Evolutionary conservation across 2,113 vertebrate species (phyloP).

Genomic region (Sander lucioperca): DNA sequence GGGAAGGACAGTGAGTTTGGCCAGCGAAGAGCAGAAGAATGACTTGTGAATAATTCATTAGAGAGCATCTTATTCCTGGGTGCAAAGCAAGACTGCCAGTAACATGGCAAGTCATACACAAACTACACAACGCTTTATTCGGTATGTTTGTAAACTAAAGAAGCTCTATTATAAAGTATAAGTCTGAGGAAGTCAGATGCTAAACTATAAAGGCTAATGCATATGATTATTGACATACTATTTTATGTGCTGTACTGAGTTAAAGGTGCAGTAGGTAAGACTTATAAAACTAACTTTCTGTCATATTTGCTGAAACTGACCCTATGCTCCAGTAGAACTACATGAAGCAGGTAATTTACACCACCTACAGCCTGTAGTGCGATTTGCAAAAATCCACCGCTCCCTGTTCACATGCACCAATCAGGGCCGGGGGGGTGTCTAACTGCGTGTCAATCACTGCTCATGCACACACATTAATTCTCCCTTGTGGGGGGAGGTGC

Average conservation of each 20-base stretch:
- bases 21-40: slow-evolving; percentile 33
- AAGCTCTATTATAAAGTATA: background rate
- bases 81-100: slow-evolving; percentile 34
- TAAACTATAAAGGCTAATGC: background rate
- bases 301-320: too few species aligned
- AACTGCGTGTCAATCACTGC: too few species aligned
- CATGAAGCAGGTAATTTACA: too few species aligned
- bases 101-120: background rate
- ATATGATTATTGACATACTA: background rate
- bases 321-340: too few species aligned
- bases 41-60: slow-evolving; percentile 66
- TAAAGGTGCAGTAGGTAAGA: too few species aligned
- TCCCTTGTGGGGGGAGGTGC: too few species aligned
- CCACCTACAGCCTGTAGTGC: too few species aligned
- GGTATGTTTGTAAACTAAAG: slow-evolving; percentile 4
- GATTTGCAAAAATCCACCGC: too few species aligned
- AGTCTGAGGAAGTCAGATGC: background rate
- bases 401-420: too few species aligned
- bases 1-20: slow-evolving; percentile 39
- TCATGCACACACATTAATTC: too few species aligned
- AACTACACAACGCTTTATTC: background rate
- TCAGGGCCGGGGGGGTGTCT: too few species aligned
- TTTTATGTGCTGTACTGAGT: background rate
- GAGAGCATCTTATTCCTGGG: slow-evolving; percentile 27
- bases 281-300: too few species aligned